These are phyloP conservation scores for Oscheius sp. DNA, from an alignment of 1,140 invertebrate genomes.

Conservation along the genomic window DNA sequence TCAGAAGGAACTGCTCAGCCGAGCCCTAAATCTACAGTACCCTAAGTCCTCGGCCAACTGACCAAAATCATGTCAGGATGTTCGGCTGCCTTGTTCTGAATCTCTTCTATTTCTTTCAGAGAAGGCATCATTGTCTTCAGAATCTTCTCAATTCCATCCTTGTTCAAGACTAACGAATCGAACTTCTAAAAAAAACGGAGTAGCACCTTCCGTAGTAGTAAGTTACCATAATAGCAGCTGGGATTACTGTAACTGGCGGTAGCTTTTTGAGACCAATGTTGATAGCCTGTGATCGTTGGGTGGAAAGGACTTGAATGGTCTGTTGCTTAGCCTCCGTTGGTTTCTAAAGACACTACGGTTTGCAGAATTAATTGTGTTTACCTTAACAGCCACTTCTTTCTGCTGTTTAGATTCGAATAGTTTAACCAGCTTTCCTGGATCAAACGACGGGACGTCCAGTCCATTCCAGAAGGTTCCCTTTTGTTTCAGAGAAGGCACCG, in stretches of 20 bases:
- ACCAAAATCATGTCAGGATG: constrained; percentile 93
- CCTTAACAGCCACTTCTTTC: constrained; percentile 77
- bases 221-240: constrained; percentile 76
- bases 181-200: constrained; percentile 74
- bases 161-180: constrained; percentile 95
- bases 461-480: constrained; percentile 91
- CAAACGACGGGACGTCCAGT: constrained; percentile 72
- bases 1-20: constrained; percentile 95
- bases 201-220: constrained; percentile 9
- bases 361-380: not conserved
- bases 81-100: constrained; percentile 86
- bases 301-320: constrained; percentile 90
- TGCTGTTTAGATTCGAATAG: constrained; percentile 82
- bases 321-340: constrained; percentile 78
- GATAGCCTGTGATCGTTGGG: constrained; percentile 96
- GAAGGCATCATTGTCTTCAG: constrained; percentile 89
- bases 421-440: constrained; percentile 89
- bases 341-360: constrained; percentile 43
- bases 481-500: constrained; percentile 68
- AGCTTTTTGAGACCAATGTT: constrained; percentile 99
- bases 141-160: constrained; percentile 85
- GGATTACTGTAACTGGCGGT: constrained; percentile 88
- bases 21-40: not conserved
- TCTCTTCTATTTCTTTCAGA: constrained; percentile 90
- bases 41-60: constrained; percentile 63